Evolutionary conservation across 37 sponge, comb jelly and placozoan genomes (phyloP).

Genomic region (Bolinopsis microptera): DNA sequence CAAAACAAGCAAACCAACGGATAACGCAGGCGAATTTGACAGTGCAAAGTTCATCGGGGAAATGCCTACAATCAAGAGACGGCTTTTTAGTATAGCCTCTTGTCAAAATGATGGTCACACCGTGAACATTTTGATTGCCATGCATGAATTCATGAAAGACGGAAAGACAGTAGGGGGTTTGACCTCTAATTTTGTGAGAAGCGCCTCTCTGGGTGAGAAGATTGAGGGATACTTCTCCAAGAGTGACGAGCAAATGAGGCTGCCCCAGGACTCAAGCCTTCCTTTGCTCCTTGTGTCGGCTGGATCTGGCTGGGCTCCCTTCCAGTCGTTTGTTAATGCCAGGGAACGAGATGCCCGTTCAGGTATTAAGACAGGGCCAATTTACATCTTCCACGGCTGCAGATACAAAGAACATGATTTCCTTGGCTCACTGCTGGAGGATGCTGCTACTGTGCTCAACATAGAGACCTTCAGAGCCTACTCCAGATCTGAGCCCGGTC

Average conservation of each 20-base stretch:
- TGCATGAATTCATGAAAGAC: neutral
- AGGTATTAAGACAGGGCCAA: neutral
- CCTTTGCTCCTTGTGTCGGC: neutral
- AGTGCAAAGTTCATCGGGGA: neutral
- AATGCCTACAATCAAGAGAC: constrained; percentile 6
- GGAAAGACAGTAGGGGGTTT: neutral
- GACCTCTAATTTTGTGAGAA: neutral
- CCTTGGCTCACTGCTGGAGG: neutral
- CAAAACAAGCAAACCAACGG: too few species aligned
- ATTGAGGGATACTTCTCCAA: neutral
- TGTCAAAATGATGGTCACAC: neutral
- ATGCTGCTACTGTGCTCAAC: neutral
- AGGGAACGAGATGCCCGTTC: neutral
- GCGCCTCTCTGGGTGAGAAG: neutral
- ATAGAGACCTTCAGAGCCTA: neutral
- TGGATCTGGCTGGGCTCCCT: neutral
- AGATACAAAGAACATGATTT: constrained; percentile 2
- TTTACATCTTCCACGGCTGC: neutral
- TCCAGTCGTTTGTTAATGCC: neutral
- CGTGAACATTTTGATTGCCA: neutral
- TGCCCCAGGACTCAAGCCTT: neutral
- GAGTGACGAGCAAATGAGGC: neutral
- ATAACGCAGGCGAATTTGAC: too few species aligned
- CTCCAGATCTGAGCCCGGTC: neutral
- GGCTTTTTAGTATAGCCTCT: neutral